Conservation (phyloP, 2,113 vertebrate species). For the Pseudorasbora parva region DNA sequence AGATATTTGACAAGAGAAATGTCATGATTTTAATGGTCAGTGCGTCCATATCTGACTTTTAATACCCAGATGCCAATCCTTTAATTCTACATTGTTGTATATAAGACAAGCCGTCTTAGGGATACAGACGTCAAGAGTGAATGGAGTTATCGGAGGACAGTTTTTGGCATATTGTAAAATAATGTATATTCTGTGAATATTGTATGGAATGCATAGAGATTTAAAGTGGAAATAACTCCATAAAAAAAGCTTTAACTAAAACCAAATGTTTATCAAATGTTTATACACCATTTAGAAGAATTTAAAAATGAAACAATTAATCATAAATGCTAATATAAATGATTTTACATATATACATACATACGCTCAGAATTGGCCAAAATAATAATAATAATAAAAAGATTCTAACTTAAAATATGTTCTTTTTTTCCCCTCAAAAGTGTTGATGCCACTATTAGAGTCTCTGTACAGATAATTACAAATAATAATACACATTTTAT, state of each 20-base stretch:
- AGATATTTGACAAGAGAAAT: background rate
- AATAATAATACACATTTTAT: background rate
- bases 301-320: background rate
- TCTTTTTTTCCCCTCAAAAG: background rate
- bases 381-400: background rate
- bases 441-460: background rate
- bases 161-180: slow-evolving; percentile 45
- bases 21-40: background rate
- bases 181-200: slow-evolving; percentile 70
- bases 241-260: slow-evolving; percentile 13
- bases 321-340: background rate
- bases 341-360: background rate
- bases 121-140: background rate
- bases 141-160: slow-evolving; percentile 12
- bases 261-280: slow-evolving; percentile 22
- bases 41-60: background rate
- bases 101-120: background rate
- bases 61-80: background rate
- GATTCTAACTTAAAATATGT: background rate
- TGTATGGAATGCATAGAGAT: slow-evolving; percentile 61
- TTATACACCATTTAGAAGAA: background rate
- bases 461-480: slow-evolving; percentile 10
- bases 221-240: slow-evolving; percentile 28
- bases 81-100: background rate
- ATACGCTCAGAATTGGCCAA: background rate